Evolutionary conservation across 1,140 invertebrate species (phyloP).

Genomic region (Trinorchestia longiramus): DNA sequence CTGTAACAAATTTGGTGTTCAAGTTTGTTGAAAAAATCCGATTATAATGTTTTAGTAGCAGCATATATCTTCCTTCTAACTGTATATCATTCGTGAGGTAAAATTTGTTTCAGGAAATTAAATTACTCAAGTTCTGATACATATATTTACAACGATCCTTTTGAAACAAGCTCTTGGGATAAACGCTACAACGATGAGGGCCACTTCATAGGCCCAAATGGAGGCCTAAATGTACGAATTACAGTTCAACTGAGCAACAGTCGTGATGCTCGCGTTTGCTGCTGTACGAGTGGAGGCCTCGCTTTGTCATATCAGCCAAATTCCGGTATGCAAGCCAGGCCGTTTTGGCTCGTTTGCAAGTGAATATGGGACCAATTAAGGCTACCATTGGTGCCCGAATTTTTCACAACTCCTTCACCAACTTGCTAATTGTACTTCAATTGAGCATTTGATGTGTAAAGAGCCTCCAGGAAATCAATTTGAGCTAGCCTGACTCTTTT

Average conservation of each 20-base stretch:
- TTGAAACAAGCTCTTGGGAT: background rate
- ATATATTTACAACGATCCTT: background rate
- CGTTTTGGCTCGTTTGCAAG: slow-evolving; percentile 53
- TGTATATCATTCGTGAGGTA: background rate
- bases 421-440: slow-evolving; percentile 51
- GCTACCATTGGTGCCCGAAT: slow-evolving; percentile 29
- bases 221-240: slow-evolving; percentile 18
- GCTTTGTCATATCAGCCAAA: slow-evolving; percentile 22
- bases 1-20: background rate
- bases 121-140: background rate
- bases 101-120: background rate
- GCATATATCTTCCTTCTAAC: background rate
- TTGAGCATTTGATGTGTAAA: slow-evolving; percentile 55
- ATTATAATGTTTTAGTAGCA: background rate
- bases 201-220: slow-evolving; percentile 18
- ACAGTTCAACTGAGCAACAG: slow-evolving; percentile 10
- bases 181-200: background rate
- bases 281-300: background rate
- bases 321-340: background rate
- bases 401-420: slow-evolving; percentile 44
- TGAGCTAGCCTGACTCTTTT: slow-evolving; percentile 45
- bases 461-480: slow-evolving; percentile 39
- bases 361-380: slow-evolving; percentile 51
- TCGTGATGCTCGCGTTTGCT: background rate
- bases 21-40: background rate